A percentile compares a stretch with the other conserved stretches of the same genome.
Conservation (phyloP, 2,888 invertebrate genomes). For the Opisthograptis luteolata region DNA sequence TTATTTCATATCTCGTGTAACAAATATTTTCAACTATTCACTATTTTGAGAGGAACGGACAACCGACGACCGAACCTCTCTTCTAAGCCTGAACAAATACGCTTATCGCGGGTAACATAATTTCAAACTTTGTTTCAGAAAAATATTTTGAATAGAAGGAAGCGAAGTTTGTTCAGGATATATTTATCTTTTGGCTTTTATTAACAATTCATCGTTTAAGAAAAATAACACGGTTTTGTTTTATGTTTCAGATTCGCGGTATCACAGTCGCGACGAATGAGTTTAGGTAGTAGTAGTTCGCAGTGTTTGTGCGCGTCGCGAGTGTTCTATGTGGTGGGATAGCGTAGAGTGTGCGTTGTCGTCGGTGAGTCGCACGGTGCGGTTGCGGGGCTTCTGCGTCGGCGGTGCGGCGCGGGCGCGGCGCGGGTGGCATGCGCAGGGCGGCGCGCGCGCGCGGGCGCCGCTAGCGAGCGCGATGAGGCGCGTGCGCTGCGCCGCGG, state of each 20-base stretch:
- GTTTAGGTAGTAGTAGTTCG: neutral
- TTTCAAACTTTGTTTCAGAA: conserved; percentile 31
- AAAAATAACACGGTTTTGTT: conserved; percentile 4
- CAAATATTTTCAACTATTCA: conserved; percentile 17
- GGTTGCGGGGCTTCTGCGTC: conserved; percentile 32
- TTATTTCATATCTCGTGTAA: conserved; percentile 2
- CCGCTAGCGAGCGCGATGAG: conserved; percentile 65
- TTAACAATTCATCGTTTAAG: conserved; percentile 8
- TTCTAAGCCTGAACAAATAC: conserved; percentile 35
- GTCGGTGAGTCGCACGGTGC: conserved; percentile 36
- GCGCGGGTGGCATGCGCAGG: conserved; percentile 45
- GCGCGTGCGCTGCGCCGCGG: conserved; percentile 61
- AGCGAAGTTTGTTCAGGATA: conserved; percentile 25
- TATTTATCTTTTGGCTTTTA: conserved; percentile 19
- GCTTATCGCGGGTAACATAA: conserved; percentile 29
- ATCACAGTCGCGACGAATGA: conserved; percentile 4
- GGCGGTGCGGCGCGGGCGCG: conserved; percentile 37
- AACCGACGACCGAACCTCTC: conserved; percentile 21
- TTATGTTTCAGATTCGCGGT: conserved; percentile 25
- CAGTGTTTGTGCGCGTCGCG: conserved; percentile 12
- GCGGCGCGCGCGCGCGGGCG: conserved; percentile 44
- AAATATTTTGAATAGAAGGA: conserved; percentile 31
- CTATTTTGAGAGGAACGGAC: conserved; percentile 19
- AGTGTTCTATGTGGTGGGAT: conserved; percentile 20
- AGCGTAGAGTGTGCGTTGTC: conserved; percentile 38